A percentile compares a stretch with the other conserved stretches of the same genome.
Conservation (phyloP, 92 coral and sea anemone species). For the Umimayanthus chanpuru region DNA sequence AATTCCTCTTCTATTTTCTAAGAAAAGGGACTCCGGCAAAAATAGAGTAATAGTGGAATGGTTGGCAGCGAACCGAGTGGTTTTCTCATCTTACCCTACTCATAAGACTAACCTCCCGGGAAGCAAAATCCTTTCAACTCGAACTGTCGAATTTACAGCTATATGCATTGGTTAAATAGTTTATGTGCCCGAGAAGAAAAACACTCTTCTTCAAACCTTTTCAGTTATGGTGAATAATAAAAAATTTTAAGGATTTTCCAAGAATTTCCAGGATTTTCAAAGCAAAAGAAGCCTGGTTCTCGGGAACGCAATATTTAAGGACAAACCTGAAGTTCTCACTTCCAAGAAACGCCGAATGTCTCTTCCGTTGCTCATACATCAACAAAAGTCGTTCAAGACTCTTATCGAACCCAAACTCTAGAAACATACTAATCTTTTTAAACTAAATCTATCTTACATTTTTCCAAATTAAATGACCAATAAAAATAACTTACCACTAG, state of each 20-base stretch:
- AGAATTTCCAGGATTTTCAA: too few species aligned
- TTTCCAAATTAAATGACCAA: neutral
- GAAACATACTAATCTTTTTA: neutral
- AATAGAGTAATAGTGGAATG: too few species aligned
- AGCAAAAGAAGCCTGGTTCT: too few species aligned
- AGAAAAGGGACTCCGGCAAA: too few species aligned
- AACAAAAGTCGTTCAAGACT: neutral
- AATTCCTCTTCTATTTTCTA: too few species aligned
- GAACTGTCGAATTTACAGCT: neutral
- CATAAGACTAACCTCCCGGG: neutral
- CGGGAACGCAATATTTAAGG: too few species aligned
- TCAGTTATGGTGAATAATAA: neutral
- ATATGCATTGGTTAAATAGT: neutral
- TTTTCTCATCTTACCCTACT: neutral
- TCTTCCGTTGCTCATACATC: too few species aligned
- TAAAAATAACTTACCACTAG: conserved; percentile 33
- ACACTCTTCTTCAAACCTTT: neutral
- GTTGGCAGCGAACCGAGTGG: too few species aligned
- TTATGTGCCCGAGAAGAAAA: neutral
- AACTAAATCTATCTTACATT: neutral
- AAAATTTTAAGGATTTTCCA: too few species aligned
- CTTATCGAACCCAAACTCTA: neutral
- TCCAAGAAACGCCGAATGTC: neutral
- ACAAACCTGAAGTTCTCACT: too few species aligned
- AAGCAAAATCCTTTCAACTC: neutral